phyloP scores from a whole-genome alignment of 92 coral and sea anemone species.

The Palythoa heliodiscus region DNA sequence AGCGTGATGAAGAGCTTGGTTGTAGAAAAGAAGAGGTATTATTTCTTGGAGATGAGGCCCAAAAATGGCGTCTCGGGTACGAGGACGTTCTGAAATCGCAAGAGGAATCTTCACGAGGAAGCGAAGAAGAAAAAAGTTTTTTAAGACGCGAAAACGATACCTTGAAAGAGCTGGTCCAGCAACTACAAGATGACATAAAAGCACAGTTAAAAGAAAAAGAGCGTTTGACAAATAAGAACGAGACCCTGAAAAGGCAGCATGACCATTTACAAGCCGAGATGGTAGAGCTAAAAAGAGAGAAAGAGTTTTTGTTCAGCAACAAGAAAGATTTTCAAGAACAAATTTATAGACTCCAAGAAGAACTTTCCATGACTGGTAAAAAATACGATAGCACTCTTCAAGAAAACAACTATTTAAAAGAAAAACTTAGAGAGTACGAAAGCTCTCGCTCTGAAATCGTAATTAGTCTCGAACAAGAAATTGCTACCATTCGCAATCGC shows the following conservation, averaged over 20 bases:
- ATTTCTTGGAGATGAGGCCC: conserved; percentile 6
- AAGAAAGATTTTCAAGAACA: conserved; percentile 41
- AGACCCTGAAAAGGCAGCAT: conserved; percentile 55
- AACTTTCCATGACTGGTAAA: conserved; percentile 22
- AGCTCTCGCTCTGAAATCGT: conserved; percentile 33
- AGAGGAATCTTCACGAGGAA: neutral
- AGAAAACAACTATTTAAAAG: conserved; percentile 6
- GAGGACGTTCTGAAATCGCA: conserved; percentile 1
- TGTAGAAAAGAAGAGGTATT: neutral
- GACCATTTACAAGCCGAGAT: conserved; percentile 52
- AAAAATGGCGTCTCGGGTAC: conserved; percentile 13
- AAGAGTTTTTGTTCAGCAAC: conserved; percentile 16
- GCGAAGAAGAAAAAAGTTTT: conserved; percentile 8
- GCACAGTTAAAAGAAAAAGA: conserved; percentile 11
- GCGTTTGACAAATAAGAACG: conserved; percentile 54
- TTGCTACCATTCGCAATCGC: conserved; percentile 29
- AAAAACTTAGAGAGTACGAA: conserved; percentile 11
- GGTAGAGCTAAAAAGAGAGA: conserved; percentile 28
- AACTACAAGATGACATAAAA: conserved; percentile 8
- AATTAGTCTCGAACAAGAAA: conserved; percentile 34
- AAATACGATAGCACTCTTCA: conserved; percentile 5
- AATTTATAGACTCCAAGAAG: conserved; percentile 16
- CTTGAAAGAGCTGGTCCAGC: conserved; percentile 2
- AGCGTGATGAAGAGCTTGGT: conserved; percentile 13
- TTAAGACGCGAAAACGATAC: conserved; percentile 5